Percentiles rank a stretch among this genome's conserved stretches.
Conservation (phyloP, 2,888 invertebrate genomes). For the Luffia ferchaultella region DNA sequence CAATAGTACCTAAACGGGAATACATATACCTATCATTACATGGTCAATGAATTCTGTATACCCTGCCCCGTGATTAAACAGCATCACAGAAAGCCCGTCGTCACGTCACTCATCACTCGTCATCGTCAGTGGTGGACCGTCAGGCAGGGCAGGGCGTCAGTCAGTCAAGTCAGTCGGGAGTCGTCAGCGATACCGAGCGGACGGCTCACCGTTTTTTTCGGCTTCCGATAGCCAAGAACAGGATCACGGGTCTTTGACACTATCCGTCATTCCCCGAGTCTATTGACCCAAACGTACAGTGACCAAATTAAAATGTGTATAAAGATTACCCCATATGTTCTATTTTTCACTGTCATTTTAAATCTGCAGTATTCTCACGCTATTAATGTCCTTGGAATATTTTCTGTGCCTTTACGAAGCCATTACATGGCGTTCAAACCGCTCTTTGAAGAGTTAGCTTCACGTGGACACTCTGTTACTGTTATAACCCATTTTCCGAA, state of each 20-base stretch:
- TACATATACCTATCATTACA: too few species aligned
- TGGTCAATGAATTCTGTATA: too few species aligned
- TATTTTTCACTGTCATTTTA: background rate
- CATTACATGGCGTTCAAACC: slow-evolving; percentile 71
- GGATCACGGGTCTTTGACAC: background rate
- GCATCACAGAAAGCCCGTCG: too few species aligned
- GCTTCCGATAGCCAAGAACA: background rate
- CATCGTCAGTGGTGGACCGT: too few species aligned
- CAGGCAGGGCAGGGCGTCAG: too few species aligned
- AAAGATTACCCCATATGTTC: background rate
- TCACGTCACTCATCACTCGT: too few species aligned
- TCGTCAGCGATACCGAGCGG: background rate
- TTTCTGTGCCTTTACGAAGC: slow-evolving; percentile 68
- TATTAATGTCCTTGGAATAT: slow-evolving; percentile 56
- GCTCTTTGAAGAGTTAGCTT: slow-evolving; percentile 62
- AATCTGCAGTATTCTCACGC: slow-evolving; percentile 19
- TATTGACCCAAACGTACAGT: background rate
- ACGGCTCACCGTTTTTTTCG: background rate
- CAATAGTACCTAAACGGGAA: too few species aligned
- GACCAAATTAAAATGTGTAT: background rate
- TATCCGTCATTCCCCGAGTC: background rate
- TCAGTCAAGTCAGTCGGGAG: background rate
- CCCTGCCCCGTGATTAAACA: too few species aligned
- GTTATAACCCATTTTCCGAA: slow-evolving; percentile 69
- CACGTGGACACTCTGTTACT: slow-evolving; percentile 68